Base-by-base conservation (phyloP, 2,888 invertebrate genomes). In the Cataglyphis rosenhaueri region DNA sequence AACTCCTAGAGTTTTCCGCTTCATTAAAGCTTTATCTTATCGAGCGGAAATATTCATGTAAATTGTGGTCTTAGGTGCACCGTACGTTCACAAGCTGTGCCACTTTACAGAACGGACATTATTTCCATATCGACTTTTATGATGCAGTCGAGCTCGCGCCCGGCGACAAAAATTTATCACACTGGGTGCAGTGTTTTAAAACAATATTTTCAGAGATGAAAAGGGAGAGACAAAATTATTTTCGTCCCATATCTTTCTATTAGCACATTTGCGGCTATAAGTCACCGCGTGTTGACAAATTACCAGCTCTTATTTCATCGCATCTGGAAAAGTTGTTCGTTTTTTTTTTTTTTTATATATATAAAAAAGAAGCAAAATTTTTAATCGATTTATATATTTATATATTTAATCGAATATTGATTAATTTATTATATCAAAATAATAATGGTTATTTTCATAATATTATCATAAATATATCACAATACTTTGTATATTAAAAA, bases 1-100 rank as follows among this genome's bases (percentile, higher is more conserved):
- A 87, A 78, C 81, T 84, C 88, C 57, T 18, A 25, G 57, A 38
- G 75, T 82, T 64, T 38, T 64, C 32, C 35, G 84, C 75, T 86
- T 87, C 89, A 85, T 88, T 87, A 89, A 86, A 87, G 73, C 61
- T 18, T 78, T 48, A 79, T 84, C 83, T 76, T 75, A 59, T 70
- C 73, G 81, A 65, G 74, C 70, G 71, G 66, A 82, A 86, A 85
- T 89, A 86, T 89, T 87, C 84, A 79, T 81, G 86, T 82, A 84
- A 88, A 85, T 82, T 83, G 61, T 29, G 79, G 71, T 70, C 73
- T 57, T 81, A 71, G 78, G 78, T 15, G 21, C 70, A 32, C 41
- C 70, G 57, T 78, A 79, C 71, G 44, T 71, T 79, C 44, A 3
- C 78, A 78, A 78, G 78, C 78, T 44, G 78, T 44, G 78, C 57